phyloP scores from a whole-genome alignment of 2,888 invertebrate genomes.

The Sphaerophoria taeniata region DNA sequence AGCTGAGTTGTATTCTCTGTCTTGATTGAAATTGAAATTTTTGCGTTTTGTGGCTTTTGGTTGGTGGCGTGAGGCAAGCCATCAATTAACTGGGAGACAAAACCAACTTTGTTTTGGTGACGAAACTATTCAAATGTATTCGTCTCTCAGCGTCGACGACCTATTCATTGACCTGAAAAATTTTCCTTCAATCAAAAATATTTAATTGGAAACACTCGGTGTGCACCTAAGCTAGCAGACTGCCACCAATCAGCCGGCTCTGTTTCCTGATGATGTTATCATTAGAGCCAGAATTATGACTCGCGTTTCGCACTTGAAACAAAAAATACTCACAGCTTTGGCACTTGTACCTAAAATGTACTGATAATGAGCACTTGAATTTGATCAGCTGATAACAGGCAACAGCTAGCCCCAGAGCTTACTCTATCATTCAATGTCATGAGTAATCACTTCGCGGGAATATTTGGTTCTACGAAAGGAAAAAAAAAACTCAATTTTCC shows the following conservation, averaged over 20 bases:
- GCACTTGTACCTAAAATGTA: conserved; percentile 27
- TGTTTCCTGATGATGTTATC: not conserved
- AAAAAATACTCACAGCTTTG: too few relatives aligned
- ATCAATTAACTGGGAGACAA: conserved; percentile 33
- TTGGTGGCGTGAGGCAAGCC: not conserved
- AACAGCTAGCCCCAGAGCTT: conserved; percentile 4
- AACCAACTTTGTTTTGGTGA: too few relatives aligned
- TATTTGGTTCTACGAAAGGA: not conserved
- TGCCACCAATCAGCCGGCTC: too few relatives aligned
- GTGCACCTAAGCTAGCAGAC: not conserved
- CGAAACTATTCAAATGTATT: conserved; percentile 15
- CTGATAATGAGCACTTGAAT: conserved; percentile 43
- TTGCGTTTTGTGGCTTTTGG: not conserved
- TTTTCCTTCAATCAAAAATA: conserved; percentile 50
- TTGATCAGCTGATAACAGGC: conserved; percentile 1
- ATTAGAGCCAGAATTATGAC: not conserved
- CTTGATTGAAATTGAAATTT: conserved; percentile 1
- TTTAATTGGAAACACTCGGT: not conserved
- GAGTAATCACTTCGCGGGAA: conserved; percentile 38
- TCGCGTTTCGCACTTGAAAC: not conserved
- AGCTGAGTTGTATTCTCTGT: conserved; percentile 30
- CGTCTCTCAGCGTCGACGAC: not conserved
- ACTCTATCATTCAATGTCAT: conserved; percentile 19
- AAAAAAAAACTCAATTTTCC: not conserved
- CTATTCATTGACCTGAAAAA: conserved; percentile 46